Base-by-base conservation (phyloP, 2,113 vertebrate genomes). In the Notarius quadriscutis region DNA sequence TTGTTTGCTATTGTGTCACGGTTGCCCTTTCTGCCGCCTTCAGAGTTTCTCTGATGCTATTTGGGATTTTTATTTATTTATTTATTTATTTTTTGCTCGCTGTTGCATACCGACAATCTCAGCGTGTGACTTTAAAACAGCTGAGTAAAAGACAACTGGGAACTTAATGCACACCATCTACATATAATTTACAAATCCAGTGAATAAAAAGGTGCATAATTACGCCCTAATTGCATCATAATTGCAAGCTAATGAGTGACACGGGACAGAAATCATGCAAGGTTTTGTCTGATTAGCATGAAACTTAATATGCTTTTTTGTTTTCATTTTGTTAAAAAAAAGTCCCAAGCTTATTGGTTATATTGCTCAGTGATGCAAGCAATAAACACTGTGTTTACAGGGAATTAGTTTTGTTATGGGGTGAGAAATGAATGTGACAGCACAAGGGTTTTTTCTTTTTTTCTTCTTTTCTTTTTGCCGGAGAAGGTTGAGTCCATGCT, bases 41-140 rank as follows among this genome's bases (percentile, higher is more conserved):
- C 82, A 72, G 89, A 25, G 20, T 77, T 84, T 84, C 87, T 92
- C 89, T 92, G 91, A 92, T 93, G 93, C 89, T 92, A 94, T 94
- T 94, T 92, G 83, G 81, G 90, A 91, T 84, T 74, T 27, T 83
- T 83, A 91, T 88, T 88, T 91, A 89, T 89, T 67, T 14, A 1
- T 62, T 62, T 57, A 1, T 20, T n/a, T 50, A 88, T 91, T 84
- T 91, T 69, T 51, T 81, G 58, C 82, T 87, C 80, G 72, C 75
- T 41, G 86, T 69, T 84, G 81, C 81, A 87, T 91, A 93, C 93
- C 93, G 94, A 91, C 84, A 25, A 62, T 51, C 86, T 90, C 92
- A 92, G 92, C 91, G 89, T 93, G 93, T 93, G 93, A 94, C 93
- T 94, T 94, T 93, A 92, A 91, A 88, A 88, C 82, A 86, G 86